Evolutionary conservation across 2,888 invertebrate species (phyloP).

Genomic region (Lochmaea crataegi): DNA sequence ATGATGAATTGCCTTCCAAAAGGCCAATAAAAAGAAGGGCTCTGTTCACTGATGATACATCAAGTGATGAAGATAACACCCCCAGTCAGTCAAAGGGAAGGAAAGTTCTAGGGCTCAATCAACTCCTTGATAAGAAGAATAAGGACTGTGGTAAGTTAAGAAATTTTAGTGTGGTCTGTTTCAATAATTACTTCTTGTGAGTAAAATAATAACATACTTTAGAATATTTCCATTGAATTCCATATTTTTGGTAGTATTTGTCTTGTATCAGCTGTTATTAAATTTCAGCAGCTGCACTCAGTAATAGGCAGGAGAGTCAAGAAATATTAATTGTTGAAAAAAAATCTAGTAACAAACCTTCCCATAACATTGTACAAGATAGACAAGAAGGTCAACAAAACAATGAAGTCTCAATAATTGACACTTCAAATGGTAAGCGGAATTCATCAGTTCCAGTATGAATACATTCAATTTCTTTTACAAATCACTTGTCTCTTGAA

Average conservation of each 20-base stretch:
- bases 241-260: neutral
- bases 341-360: neutral
- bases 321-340: neutral
- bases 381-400: constrained; percentile 10
- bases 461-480: neutral
- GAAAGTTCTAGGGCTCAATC: constrained; percentile 1
- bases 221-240: constrained; percentile 6
- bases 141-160: neutral
- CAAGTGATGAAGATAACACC: constrained; percentile 23
- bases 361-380: constrained; percentile 2
- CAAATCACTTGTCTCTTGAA: neutral
- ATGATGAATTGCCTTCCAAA: constrained; percentile 24
- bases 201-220: constrained; percentile 18
- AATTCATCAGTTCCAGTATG: constrained; percentile 4
- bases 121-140: neutral
- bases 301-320: constrained; percentile 1
- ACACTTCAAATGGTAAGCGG: constrained; percentile 11
- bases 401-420: constrained; percentile 11
- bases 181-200: constrained; percentile 5
- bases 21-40: constrained; percentile 21
- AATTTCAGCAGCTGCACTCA: constrained; percentile 9
- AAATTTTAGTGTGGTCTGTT: neutral
- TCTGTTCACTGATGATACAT: constrained; percentile 19
- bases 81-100: constrained; percentile 16
- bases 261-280: constrained; percentile 1